Evolutionary conservation across 2,113 vertebrate genomes (phyloP).

Genomic region (Entomyzon cyanotis): DNA sequence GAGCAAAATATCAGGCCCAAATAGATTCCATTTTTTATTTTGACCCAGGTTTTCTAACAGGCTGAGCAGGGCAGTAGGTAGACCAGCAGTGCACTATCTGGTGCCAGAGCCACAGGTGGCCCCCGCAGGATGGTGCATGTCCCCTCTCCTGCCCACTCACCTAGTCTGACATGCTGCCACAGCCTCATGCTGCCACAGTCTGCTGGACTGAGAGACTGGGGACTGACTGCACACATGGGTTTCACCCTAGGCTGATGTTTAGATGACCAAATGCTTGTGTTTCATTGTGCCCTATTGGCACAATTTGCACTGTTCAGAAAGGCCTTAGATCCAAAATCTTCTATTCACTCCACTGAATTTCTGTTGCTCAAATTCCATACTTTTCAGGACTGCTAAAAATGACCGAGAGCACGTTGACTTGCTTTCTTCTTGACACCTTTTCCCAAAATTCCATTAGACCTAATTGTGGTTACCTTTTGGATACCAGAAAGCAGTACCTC

Average conservation of each 20-base stretch:
- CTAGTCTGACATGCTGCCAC: accelerated
- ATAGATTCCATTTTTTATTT: neutral
- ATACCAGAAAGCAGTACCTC: neutral
- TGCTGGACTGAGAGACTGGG: neutral
- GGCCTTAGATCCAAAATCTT: neutral
- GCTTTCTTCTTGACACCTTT: neutral
- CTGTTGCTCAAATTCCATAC: neutral
- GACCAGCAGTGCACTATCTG: neutral
- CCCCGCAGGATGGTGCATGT: accelerated
- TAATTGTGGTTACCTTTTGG: neutral
- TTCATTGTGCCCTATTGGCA: neutral
- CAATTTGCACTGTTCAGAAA: neutral
- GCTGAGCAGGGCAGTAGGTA: neutral
- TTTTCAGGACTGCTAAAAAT: neutral
- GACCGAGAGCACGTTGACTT: neutral
- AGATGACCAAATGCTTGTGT: neutral
- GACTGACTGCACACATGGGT: neutral
- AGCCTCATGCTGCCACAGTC: accelerated
- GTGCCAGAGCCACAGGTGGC: neutral
- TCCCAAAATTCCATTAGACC: neutral
- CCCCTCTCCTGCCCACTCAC: neutral
- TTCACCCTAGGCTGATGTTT: neutral
- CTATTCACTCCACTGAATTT: neutral
- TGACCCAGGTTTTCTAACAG: neutral
- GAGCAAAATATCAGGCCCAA: neutral